phyloP scores from a whole-genome alignment of 2,888 invertebrate genomes.

The Drosophila fungiperda region DNA sequence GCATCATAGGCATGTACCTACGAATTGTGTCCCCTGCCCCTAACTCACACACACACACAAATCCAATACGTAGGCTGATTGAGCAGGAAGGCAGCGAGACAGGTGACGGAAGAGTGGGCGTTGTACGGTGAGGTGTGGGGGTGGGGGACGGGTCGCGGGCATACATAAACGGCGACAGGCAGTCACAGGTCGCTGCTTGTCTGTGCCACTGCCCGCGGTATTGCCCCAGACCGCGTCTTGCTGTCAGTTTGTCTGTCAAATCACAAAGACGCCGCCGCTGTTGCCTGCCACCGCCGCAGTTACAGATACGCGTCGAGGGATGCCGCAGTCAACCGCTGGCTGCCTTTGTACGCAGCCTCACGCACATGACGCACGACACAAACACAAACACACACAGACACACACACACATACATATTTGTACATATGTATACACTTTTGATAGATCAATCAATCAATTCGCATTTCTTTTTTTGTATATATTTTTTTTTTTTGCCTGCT shows the following conservation, averaged over 20 bases:
- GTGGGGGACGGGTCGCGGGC: slow-evolving; percentile 54
- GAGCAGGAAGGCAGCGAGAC: slow-evolving; percentile 7
- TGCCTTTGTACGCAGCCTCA: slow-evolving; percentile 17
- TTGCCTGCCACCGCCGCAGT: slow-evolving; percentile 25
- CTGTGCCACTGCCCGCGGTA: slow-evolving; percentile 45
- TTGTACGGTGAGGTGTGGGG: not conserved
- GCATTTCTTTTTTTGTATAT: slow-evolving; percentile 44
- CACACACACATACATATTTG: slow-evolving; percentile 29
- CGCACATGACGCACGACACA: slow-evolving; percentile 12
- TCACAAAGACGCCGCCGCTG: slow-evolving; percentile 67
- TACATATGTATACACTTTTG: slow-evolving; percentile 65
- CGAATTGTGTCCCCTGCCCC: slow-evolving; percentile 22
- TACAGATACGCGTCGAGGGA: slow-evolving; percentile 62
- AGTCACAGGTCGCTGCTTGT: slow-evolving; percentile 66
- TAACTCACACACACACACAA: not conserved
- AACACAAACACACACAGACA: slow-evolving; percentile 11
- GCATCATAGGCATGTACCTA: slow-evolving; percentile 56
- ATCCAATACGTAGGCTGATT: slow-evolving; percentile 44
- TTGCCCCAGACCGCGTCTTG: slow-evolving; percentile 63
- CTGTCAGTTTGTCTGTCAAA: slow-evolving; percentile 80
- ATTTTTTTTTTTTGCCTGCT: slow-evolving; percentile 31
- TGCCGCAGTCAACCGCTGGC: slow-evolving; percentile 40
- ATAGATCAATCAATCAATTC: slow-evolving; percentile 81
- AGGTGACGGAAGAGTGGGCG: slow-evolving; percentile 18
- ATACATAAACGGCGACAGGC: slow-evolving; percentile 81